Evolutionary conservation across 2,797 vertebrate genomes (phyloP).

Genomic region (Coluber constrictor): DNA sequence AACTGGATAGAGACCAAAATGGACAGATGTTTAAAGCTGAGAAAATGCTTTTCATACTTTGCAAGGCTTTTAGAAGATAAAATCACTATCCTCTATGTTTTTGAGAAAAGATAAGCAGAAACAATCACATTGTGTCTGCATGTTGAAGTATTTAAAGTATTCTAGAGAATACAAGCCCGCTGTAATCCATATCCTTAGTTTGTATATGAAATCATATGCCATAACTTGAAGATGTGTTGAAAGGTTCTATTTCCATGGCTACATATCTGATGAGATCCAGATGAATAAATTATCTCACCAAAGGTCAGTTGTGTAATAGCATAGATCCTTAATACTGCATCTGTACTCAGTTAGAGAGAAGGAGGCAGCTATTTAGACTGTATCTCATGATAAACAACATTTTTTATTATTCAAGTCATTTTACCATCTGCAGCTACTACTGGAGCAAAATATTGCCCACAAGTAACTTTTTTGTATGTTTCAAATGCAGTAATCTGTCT

Average conservation of each 20-base stretch:
- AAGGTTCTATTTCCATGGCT: slow-evolving; percentile 31
- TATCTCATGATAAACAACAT: not conserved
- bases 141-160: slow-evolving; percentile 3
- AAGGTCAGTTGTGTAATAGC: slow-evolving; percentile 35
- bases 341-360: slow-evolving; percentile 2
- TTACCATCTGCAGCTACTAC: not conserved
- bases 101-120: not conserved
- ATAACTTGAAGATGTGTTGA: slow-evolving; percentile 18
- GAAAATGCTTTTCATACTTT: not conserved
- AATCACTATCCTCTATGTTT: not conserved
- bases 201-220: slow-evolving; percentile 20
- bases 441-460: not conserved
- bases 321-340: not conserved
- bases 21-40: slow-evolving; percentile 13
- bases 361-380: not conserved
- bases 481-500: not conserved
- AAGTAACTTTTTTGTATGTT: not conserved
- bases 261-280: slow-evolving; percentile 23
- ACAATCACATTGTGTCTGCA: not conserved
- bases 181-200: slow-evolving; percentile 10
- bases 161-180: not conserved
- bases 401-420: not conserved
- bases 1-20: slow-evolving; percentile 2
- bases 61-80: not conserved
- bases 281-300: slow-evolving; percentile 37